Conservation (phyloP, 64 coral and sea anemone genomes). For the Anthopleura sola region DNA sequence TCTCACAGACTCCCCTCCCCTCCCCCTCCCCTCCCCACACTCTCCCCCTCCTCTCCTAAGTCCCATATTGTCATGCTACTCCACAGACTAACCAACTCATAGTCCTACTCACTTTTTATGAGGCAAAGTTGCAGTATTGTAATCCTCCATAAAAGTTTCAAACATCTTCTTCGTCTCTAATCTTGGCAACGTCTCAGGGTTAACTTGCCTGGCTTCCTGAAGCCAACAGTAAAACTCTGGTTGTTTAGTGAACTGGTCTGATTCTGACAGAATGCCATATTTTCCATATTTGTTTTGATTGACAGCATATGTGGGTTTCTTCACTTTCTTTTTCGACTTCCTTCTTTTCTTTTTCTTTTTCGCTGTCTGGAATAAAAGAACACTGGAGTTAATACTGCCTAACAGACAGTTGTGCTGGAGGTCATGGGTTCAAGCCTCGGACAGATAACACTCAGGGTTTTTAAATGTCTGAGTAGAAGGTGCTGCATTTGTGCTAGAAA, state of each 20-base stretch:
- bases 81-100: no score
- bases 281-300: conserved; percentile 96
- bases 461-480: no score
- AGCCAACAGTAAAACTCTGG: conserved; percentile 97
- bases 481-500: no score
- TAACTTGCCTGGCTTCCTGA: conserved; percentile 81
- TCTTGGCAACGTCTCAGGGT: conserved; percentile 78
- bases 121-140: conserved; percentile 92
- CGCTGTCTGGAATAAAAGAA: neutral
- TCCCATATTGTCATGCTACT: no score
- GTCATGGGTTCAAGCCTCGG: no score
- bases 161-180: conserved; percentile 94
- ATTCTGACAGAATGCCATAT: conserved; percentile 85
- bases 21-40: no score
- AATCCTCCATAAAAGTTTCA: conserved; percentile 91
- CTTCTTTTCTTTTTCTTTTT: conserved; percentile 47
- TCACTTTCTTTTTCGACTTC: conserved; percentile 66
- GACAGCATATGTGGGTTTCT: conserved; percentile 39
- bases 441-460: no score
- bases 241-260: conserved; percentile 91
- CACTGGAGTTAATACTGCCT: no score
- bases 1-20: no score
- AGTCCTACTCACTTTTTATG: conserved; percentile 85
- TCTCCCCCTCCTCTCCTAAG: no score
- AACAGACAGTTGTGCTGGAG: no score